phyloP scores from a whole-genome alignment of 30 jellyfish, hydroid and myxozoan genomes.

The Morbakka virulenta region DNA sequence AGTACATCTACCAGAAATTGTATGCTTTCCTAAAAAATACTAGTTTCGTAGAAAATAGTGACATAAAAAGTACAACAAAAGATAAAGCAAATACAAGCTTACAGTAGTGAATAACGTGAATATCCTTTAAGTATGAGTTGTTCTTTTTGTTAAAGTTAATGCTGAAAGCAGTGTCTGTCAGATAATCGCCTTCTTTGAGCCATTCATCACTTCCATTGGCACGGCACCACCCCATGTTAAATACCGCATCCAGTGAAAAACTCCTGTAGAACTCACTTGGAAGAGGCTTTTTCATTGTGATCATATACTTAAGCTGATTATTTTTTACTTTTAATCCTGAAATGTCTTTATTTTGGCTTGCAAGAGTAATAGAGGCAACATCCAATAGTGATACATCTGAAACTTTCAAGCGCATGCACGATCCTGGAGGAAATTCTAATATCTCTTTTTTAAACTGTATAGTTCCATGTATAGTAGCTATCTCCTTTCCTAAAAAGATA shows the following conservation, averaged over 20 bases:
- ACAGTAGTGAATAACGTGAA: constrained; percentile 52
- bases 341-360: constrained; percentile 40
- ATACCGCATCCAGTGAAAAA: constrained; percentile 66
- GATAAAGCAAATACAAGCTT: no score
- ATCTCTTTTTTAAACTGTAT: constrained; percentile 34
- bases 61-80: no score
- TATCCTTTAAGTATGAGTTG: constrained; percentile 46
- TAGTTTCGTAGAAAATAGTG: no score
- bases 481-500: no score
- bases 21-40: no score
- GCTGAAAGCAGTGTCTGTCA: constrained; percentile 49
- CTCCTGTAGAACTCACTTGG: constrained; percentile 41
- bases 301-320: constrained; percentile 15
- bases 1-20: no score
- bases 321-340: constrained; percentile 13
- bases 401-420: constrained; percentile 62
- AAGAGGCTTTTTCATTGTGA: constrained; percentile 53
- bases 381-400: constrained; percentile 70
- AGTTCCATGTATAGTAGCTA: constrained; percentile 49
- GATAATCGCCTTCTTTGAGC: constrained; percentile 50
- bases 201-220: constrained; percentile 12
- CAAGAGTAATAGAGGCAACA: constrained; percentile 48
- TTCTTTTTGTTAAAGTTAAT: constrained; percentile 28
- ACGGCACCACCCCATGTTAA: constrained; percentile 80
- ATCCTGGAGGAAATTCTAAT: constrained; percentile 51